Evolutionary conservation across 2,797 vertebrate species (phyloP).

Genomic region (Antrozous pallidus): DNA sequence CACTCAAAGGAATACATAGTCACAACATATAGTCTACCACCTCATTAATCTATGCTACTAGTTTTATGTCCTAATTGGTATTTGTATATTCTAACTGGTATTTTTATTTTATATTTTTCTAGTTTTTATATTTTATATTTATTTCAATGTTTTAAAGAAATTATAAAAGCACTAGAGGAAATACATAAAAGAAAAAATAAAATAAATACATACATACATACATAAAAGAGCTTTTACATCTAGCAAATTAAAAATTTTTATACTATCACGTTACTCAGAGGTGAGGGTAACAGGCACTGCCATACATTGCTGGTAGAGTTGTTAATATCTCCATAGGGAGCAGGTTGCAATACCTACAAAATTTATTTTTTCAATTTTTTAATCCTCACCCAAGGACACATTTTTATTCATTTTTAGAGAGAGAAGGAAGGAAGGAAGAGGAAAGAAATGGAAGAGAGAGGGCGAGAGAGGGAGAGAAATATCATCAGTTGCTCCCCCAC

Average conservation of each 20-base stretch:
- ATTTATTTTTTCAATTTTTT: neutral
- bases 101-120: neutral
- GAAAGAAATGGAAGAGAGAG: neutral
- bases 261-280: neutral
- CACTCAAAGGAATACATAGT: neutral
- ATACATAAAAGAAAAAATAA: neutral
- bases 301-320: neutral
- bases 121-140: neutral
- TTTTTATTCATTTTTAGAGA: neutral
- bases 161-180: neutral
- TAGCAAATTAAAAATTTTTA: neutral
- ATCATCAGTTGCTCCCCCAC: neutral
- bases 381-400: neutral
- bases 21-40: neutral
- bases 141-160: neutral
- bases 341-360: neutral
- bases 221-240: neutral
- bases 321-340: neutral
- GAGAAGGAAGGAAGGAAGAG: neutral
- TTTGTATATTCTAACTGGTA: neutral
- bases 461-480: neutral
- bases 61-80: neutral
- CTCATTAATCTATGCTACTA: neutral
- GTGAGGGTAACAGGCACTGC: neutral
- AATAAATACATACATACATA: too few relatives aligned